These are phyloP conservation scores for Oreohelix idahoensis DNA, from an alignment of 1,140 invertebrate species.

Conservation along the genomic window DNA sequence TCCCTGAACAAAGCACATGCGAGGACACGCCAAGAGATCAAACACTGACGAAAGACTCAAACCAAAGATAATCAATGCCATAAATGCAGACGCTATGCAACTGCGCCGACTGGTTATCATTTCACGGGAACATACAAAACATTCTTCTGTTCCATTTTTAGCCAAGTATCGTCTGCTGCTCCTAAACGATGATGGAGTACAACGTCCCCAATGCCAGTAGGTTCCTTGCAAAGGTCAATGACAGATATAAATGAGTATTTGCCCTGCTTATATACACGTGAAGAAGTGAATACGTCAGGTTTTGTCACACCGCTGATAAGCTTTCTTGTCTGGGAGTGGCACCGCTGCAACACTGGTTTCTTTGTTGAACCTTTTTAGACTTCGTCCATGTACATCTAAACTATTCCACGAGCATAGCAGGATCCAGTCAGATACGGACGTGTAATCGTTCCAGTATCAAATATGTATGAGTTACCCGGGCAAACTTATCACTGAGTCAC, in stretches of 20 bases:
- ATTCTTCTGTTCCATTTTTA: no score
- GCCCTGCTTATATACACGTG: neutral
- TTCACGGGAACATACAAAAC: no score
- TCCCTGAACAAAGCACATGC: no score
- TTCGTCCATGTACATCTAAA: neutral
- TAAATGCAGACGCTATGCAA: no score
- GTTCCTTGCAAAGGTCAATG: neutral
- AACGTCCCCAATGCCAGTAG: neutral
- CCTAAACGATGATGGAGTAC: neutral
- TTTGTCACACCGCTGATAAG: neutral
- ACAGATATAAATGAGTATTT: neutral
- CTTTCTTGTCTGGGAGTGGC: neutral
- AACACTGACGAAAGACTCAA: no score
- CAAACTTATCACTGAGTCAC: neutral
- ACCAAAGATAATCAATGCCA: no score
- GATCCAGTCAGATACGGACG: neutral
- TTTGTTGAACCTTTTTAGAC: neutral
- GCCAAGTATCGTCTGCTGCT: neutral
- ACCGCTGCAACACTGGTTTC: neutral
- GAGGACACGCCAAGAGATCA: no score
- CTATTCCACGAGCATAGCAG: neutral
- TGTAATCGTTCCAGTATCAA: neutral
- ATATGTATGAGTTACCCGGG: neutral
- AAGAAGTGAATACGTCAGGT: neutral
- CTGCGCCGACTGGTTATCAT: no score